Percentiles rank a stretch among this genome's conserved stretches.
These are phyloP conservation scores for Acromyrmex echinatior DNA, from an alignment of 1,140 invertebrate species.

Conservation along the genomic window DNA sequence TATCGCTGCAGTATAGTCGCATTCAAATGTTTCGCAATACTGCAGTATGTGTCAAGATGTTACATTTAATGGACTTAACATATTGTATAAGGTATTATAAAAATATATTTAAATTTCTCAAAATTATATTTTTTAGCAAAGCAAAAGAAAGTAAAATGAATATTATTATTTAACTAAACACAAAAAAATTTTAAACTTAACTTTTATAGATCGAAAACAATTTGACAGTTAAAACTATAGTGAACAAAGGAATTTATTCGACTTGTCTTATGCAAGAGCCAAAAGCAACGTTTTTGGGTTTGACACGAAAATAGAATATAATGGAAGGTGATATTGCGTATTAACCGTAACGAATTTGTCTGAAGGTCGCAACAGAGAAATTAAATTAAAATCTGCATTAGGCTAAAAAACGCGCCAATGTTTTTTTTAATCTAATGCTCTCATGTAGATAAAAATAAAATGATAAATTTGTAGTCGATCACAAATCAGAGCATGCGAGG, in stretches of 20 bases:
- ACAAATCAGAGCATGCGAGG: not conserved
- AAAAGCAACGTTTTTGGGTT: not conserved
- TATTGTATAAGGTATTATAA: not conserved
- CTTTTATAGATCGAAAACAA: not conserved
- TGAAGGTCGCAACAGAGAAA: constrained; percentile 23
- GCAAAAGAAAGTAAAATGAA: not conserved
- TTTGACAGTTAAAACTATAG: not conserved
- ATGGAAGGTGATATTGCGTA: constrained; percentile 40
- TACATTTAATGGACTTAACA: not conserved
- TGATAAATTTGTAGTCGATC: not conserved
- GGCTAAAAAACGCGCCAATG: not conserved
- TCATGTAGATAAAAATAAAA: not conserved
- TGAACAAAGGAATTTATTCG: not conserved
- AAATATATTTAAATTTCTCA: constrained; percentile 20
- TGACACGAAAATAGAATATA: constrained; percentile 37
- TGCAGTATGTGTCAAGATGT: not conserved
- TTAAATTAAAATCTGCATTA: constrained; percentile 23
- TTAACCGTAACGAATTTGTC: constrained; percentile 12
- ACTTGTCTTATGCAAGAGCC: not conserved
- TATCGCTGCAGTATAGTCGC: not conserved
- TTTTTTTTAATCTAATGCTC: constrained; percentile 11
- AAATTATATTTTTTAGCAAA: not conserved
- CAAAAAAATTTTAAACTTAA: not conserved
- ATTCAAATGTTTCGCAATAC: not conserved
- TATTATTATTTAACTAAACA: not conserved